Percentiles rank a stretch among this genome's conserved stretches.
Conservation (phyloP, 2,888 invertebrate species). For the Hydraecia micacea region DNA sequence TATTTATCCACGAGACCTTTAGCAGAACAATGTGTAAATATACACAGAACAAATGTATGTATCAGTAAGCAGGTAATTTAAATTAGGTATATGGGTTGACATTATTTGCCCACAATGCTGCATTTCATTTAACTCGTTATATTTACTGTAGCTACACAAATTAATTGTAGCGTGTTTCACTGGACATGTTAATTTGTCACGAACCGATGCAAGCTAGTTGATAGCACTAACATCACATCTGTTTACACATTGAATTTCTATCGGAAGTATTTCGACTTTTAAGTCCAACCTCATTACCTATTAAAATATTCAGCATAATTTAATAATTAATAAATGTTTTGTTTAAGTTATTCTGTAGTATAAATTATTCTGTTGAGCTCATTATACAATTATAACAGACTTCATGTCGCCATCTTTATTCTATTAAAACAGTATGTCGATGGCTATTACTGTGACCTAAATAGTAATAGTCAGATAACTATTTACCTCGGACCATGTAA, state of each 20-base stretch:
- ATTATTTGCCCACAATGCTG: conserved; percentile 39
- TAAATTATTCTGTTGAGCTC: conserved; percentile 19
- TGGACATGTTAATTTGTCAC: conserved; percentile 57
- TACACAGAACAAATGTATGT: neutral
- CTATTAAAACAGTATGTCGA: conserved; percentile 5
- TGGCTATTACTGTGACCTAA: conserved; percentile 13
- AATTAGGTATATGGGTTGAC: conserved; percentile 49
- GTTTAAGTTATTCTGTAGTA: conserved; percentile 21
- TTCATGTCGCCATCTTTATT: conserved; percentile 25
- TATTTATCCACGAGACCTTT: neutral
- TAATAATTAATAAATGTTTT: conserved; percentile 12
- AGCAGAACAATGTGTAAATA: neutral
- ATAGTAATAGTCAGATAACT: neutral
- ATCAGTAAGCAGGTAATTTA: conserved; percentile 23
- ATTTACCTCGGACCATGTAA: neutral
- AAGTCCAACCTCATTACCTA: conserved; percentile 4
- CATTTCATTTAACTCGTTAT: conserved; percentile 29
- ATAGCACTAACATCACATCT: conserved; percentile 36
- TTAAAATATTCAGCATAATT: conserved; percentile 45
- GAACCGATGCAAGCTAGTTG: conserved; percentile 45
- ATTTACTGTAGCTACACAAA: conserved; percentile 38
- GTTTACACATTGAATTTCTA: conserved; percentile 33
- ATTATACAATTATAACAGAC: conserved; percentile 36
- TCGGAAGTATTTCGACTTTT: conserved; percentile 30
- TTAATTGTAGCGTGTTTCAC: conserved; percentile 56